Conservation (phyloP, 2,888 invertebrate species). For the Drosophila emarginata region DNA sequence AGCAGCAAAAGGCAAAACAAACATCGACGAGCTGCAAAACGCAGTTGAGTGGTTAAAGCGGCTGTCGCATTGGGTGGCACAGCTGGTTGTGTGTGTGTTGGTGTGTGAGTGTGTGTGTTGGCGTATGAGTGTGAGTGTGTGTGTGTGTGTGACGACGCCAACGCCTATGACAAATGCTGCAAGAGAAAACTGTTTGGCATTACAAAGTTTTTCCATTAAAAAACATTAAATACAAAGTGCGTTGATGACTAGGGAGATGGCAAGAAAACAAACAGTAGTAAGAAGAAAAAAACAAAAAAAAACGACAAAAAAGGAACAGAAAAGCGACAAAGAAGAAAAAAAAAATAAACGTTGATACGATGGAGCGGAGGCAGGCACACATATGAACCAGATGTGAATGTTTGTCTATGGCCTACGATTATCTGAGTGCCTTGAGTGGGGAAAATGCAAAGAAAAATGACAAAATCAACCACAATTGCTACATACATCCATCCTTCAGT, state of each 20-base stretch:
- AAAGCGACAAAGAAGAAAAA: no score
- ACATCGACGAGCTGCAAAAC: conserved; percentile 62
- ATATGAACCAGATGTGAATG: conserved; percentile 2
- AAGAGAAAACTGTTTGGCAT: conserved; percentile 54
- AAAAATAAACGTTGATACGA: neutral
- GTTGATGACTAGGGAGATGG: conserved; percentile 41
- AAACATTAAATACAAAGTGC: conserved; percentile 67
- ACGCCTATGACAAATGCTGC: conserved; percentile 58
- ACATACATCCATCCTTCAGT: neutral
- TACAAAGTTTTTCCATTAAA: conserved; percentile 68
- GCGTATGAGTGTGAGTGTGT: conserved; percentile 2
- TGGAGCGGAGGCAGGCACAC: neutral
- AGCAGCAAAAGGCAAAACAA: conserved; percentile 59
- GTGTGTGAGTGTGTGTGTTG: neutral
- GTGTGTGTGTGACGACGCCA: conserved; percentile 24
- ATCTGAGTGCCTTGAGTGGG: neutral
- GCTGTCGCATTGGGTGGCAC: conserved; percentile 43
- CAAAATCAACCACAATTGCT: neutral
- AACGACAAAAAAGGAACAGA: neutral
- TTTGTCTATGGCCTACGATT: conserved; percentile 8
- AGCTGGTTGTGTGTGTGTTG: conserved; percentile 3
- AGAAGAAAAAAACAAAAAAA: neutral
- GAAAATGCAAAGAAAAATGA: neutral
- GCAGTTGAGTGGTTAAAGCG: conserved; percentile 59
- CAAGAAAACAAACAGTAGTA: conserved; percentile 9